Conservation (phyloP, 2,113 vertebrate species). For the cattle (Bos taurus) region DNA sequence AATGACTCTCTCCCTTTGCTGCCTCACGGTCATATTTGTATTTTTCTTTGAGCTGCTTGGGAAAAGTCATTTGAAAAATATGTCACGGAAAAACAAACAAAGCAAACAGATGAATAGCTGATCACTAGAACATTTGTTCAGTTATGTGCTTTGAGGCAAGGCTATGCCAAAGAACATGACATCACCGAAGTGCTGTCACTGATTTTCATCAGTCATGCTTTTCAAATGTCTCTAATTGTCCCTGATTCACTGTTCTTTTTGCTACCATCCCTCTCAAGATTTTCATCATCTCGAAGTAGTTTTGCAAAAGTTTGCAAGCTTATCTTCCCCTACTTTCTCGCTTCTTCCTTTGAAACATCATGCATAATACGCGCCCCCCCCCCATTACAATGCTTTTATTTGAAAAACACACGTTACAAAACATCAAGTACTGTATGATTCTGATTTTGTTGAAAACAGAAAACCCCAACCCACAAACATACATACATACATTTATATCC, state of each 20-base stretch:
- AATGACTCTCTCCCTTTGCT: not conserved
- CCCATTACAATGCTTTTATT: not conserved
- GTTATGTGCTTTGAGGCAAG: not conserved
- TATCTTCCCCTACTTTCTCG: not conserved
- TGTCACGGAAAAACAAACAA: slow-evolving; percentile 39
- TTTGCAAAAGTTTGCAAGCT: not conserved
- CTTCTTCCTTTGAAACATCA: not conserved
- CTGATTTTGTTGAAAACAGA: not conserved
- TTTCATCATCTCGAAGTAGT: not conserved
- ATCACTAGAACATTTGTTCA: slow-evolving; percentile 32
- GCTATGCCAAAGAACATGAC: not conserved
- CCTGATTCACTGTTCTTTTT: not conserved
- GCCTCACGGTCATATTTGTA: not conserved
- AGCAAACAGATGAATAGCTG: slow-evolving; percentile 10
- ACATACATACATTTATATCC: not conserved
- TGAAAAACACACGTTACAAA: not conserved
- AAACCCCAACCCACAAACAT: not conserved
- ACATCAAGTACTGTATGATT: not conserved
- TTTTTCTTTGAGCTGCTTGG: slow-evolving; percentile 11
- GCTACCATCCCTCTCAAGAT: not conserved
- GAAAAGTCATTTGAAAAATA: slow-evolving; percentile 38
- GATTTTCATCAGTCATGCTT: not conserved
- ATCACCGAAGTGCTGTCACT: not conserved
- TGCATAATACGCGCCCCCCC: not conserved
- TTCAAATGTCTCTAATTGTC: not conserved